Base-by-base conservation (phyloP, 2,113 vertebrate genomes). In the Malurus cyaneus region DNA sequence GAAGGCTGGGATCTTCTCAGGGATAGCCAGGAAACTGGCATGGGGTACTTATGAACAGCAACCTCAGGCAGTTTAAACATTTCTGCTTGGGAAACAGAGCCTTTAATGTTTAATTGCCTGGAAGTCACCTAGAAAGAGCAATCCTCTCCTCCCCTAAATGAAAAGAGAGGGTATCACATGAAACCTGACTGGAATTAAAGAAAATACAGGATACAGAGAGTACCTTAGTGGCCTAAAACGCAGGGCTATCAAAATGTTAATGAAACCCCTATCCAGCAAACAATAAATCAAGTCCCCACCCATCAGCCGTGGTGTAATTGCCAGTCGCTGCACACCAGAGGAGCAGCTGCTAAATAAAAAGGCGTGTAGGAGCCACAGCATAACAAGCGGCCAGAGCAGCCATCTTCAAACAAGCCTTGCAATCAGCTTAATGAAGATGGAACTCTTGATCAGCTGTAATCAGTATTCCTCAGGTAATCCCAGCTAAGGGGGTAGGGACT, bases 281-380 rank as follows among this genome's bases (percentile, higher is more conserved):
- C 8, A n/a, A 36, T 39, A 52, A 85, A 71, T 18, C 29, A n/a
- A 19, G 21, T 66, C 20, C 62, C 28, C 19, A 36, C n/a, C 61
- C 3, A 1, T 50, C 61, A 85, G 61, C 52, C 1, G 0, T 5
- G 7, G 28, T 5, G 26, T 34, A 60, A 42, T 12, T 16, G 2
- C 36, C 11, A 4, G 26, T 34, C 1, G 0, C 4, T 34, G 61
- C 31, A 34, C 23, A 52, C 15, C 49, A 32, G 32, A 73, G 54
- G 31, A 91, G 49, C 60, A 46, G 53, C 8, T 29, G 1, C 47
- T 59, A 59, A 60, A 42, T 32, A 72, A 71, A 80, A 88, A 60
- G 25, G 8, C 24, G 8, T 32, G 32, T 19, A 72, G 52, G 47
- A 81, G 28, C 26, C 9, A 14, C 54, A 67, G 47, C 59, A 6